Evolutionary conservation across 2,113 vertebrate genomes (phyloP).

Genomic region (Lontra canadensis): DNA sequence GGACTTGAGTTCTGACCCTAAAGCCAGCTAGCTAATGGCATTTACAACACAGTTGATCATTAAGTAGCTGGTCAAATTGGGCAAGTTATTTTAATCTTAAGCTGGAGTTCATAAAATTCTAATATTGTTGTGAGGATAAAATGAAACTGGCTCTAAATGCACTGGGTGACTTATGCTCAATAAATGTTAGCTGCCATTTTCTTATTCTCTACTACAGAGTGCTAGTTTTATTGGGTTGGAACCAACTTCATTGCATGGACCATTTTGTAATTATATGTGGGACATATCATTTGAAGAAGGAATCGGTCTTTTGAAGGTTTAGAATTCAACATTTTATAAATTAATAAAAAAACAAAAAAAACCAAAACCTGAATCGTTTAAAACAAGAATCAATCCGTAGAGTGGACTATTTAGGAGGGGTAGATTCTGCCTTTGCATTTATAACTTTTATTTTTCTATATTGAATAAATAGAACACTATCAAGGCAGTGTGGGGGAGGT

Average conservation of each 20-base stretch:
- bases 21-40: neutral
- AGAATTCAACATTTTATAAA: neutral
- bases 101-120: neutral
- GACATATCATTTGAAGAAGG: neutral
- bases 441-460: neutral
- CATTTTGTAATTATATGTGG: neutral
- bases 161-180: neutral
- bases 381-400: neutral
- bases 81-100: neutral
- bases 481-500: neutral
- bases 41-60: neutral
- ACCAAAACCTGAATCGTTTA: neutral
- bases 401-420: neutral
- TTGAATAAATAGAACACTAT: conserved; percentile 19
- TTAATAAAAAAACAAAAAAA: neutral
- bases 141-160: neutral
- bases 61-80: neutral
- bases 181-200: conserved; percentile 14
- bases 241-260: neutral
- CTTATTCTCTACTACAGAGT: neutral
- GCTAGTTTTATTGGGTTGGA: neutral
- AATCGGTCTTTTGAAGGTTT: neutral
- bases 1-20: neutral
- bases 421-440: conserved; percentile 27
- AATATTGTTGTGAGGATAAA: neutral